Percentiles rank a stretch among this genome's conserved stretches.
Conservation (phyloP, 2,113 vertebrate genomes). For the Calyptommatus sinebrachiatus region DNA sequence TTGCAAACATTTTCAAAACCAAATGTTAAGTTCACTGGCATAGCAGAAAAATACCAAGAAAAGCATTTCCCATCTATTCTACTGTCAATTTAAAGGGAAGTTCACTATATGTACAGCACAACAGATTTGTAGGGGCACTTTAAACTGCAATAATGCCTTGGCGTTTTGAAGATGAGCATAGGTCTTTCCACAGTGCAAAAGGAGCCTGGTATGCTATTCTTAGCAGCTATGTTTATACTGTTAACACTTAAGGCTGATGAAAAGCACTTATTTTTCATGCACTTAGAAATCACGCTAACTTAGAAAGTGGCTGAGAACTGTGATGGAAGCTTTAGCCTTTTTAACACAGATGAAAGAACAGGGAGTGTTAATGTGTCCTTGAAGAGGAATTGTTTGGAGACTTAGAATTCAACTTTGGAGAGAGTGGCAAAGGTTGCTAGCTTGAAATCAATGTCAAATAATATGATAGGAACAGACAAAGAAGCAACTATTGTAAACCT, state of each 20-base stretch:
- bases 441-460: conserved; percentile 17
- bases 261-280: background rate
- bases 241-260: background rate
- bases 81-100: too few relatives aligned
- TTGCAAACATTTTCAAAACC: background rate
- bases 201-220: background rate
- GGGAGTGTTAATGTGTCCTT: background rate
- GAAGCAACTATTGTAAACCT: background rate
- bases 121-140: background rate
- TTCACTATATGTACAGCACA: background rate
- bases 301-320: background rate
- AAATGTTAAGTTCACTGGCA: background rate
- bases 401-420: conserved; percentile 6
- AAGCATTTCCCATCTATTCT: background rate
- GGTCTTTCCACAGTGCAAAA: background rate
- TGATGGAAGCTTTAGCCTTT: background rate
- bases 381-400: background rate
- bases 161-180: background rate
- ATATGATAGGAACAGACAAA: conserved; percentile 15
- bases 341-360: background rate
- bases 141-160: background rate
- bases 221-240: background rate
- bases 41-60: background rate
- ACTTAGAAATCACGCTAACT: background rate
- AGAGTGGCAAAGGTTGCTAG: background rate